Evolutionary conservation across 2,888 invertebrate genomes (phyloP), one percentile per base, ranked within the genome.

Genomic region (Vesta saturnalis): DNA sequence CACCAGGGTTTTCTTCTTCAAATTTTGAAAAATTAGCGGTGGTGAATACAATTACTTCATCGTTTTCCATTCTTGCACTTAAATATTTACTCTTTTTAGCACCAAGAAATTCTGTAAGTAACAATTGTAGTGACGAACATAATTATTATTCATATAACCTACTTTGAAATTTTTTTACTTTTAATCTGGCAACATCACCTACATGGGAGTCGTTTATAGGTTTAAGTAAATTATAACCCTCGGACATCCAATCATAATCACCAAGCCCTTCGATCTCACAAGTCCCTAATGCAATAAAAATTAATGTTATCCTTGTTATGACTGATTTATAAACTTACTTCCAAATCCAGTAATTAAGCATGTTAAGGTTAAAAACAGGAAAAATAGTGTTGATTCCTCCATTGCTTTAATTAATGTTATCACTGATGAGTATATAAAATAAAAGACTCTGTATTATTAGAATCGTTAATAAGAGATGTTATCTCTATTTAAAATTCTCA

Each of bases 201-300:
- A 15, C n/a, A 47, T 58, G 16, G 5, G 64, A 47, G 22, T 64
- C 64, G 1, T 64, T 35, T 18, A 64, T 64, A 6, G 62, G 19
- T 1, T 15, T 19, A 3, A 39, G 14, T 10, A 47, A 8, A 4
- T 10, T 12, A 47, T 23, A n/a, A 12, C 23, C n/a, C n/a, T n/a
- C 23, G 4, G n/a, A 1, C 8, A 39, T 39, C 63, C 56, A 56
- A 21, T 15, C 43, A 0, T 4, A 6, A 22, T 16, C n/a, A 1
- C 4, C 15, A 12, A 63, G 2, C 5, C 46, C 56, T 56, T 43
- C 55, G 5, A 63, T 14, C 3, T 18, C 12, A n/a, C 63, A 63
- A 4, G 22, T 18, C 19, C 8, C 63, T 63, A 23, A 18, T 52
- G 35, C n/a, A n/a, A n/a, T n/a, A n/a, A n/a, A n/a, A n/a, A n/a